Percentiles rank a stretch among this genome's conserved stretches.
Conservation (phyloP, 2,797 vertebrate species). For the Meda fulgida region DNA sequence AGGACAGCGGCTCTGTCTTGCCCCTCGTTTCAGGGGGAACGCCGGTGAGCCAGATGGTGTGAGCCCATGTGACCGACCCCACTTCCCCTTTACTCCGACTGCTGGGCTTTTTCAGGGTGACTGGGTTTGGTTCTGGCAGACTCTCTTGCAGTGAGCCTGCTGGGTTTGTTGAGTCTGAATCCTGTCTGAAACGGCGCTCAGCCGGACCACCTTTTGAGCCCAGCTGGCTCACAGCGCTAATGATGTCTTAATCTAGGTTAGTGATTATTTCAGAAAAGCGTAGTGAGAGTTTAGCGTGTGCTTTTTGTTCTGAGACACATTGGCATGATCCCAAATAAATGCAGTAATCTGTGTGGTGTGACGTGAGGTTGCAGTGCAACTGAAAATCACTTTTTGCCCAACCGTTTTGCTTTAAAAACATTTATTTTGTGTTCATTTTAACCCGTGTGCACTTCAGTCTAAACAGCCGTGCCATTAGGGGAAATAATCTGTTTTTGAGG, state of each 20-base stretch:
- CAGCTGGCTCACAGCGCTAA: conserved; percentile 3
- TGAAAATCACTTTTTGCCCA: background rate
- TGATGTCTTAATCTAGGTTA: conserved; percentile 35
- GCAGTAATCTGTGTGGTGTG: conserved; percentile 7
- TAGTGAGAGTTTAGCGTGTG: background rate
- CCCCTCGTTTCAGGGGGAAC: conserved; percentile 4
- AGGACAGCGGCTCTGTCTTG: background rate
- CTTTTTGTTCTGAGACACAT: conserved; percentile 1
- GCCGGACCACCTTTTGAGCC: conserved; percentile 27
- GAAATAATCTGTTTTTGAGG: conserved; percentile 13
- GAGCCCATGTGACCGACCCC: conserved; percentile 38
- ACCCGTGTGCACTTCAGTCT: background rate
- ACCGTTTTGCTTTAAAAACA: background rate
- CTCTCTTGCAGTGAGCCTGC: conserved; percentile 2
- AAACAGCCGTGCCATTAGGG: background rate
- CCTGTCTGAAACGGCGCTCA: conserved; percentile 35
- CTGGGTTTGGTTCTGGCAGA: background rate
- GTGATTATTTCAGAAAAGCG: conserved; percentile 2
- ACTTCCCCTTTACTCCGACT: background rate
- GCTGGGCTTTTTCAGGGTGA: conserved; percentile 50
- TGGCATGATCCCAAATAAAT: conserved; percentile 10
- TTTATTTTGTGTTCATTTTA: background rate
- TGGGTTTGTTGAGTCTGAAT: conserved; percentile 40
- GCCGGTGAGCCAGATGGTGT: conserved; percentile 42
- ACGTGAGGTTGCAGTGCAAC: background rate